Percentiles rank a stretch among this genome's conserved stretches.
These are phyloP conservation scores for Yponomeuta evonymella DNA, from an alignment of 2,888 invertebrate species.

Conservation along the genomic window DNA sequence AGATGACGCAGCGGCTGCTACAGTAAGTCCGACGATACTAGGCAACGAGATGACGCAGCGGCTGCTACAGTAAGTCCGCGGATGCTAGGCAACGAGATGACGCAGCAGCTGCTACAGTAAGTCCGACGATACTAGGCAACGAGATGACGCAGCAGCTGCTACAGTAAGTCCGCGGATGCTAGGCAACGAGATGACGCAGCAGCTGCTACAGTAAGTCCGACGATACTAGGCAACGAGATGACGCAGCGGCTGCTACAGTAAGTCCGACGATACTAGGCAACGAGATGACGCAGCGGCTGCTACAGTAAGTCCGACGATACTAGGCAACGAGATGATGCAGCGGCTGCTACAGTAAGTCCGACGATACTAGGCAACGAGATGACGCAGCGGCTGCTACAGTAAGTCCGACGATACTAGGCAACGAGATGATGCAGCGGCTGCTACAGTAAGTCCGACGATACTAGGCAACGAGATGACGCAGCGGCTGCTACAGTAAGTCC, in stretches of 20 bases:
- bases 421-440: slow-evolving; percentile 25
- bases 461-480: slow-evolving; percentile 27
- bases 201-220: too few species aligned
- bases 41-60: slow-evolving; percentile 26
- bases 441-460: too few species aligned
- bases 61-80: too few species aligned
- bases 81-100: slow-evolving; percentile 25
- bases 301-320: slow-evolving; percentile 21
- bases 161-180: slow-evolving; percentile 26
- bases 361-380: too few species aligned
- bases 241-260: too few species aligned
- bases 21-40: slow-evolving; percentile 27
- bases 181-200: too few species aligned
- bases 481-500: slow-evolving; percentile 22
- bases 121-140: slow-evolving; percentile 25
- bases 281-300: slow-evolving; percentile 10
- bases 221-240: slow-evolving; percentile 26
- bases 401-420: background rate
- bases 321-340: slow-evolving; percentile 26
- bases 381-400: too few species aligned
- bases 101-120: slow-evolving; percentile 22
- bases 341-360: slow-evolving; percentile 27
- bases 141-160: slow-evolving; percentile 12
- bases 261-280: slow-evolving; percentile 25
- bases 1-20: too few species aligned